phyloP scores from a whole-genome alignment of 1,140 invertebrate species.

The Paraescarpia echinospica region DNA sequence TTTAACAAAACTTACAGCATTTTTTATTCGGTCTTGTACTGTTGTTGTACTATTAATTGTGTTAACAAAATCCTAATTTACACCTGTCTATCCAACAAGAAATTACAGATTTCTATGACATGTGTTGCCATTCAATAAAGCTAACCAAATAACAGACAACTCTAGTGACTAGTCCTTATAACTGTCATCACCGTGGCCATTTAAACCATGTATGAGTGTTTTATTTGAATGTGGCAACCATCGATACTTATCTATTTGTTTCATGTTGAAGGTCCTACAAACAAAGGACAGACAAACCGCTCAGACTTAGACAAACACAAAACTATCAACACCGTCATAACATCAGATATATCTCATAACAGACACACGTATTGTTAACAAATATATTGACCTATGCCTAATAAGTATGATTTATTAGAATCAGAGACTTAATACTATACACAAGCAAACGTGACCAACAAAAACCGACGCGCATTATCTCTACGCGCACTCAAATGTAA shows the following conservation, averaged over 20 bases:
- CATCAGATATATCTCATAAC: neutral
- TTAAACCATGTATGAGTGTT: neutral
- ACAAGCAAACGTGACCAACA: neutral
- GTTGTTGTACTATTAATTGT: neutral
- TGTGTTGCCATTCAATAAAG: neutral
- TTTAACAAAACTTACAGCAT: no score
- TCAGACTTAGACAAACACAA: neutral
- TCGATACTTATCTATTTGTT: neutral
- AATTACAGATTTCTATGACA: neutral
- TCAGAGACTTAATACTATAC: neutral
- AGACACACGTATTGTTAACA: neutral
- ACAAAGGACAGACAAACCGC: neutral
- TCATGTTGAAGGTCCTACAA: neutral
- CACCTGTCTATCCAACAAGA: neutral
- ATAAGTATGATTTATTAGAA: neutral
- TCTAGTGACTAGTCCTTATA: neutral
- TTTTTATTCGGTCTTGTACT: no score
- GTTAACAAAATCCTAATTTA: neutral
- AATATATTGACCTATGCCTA: neutral
- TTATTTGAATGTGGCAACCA: neutral
- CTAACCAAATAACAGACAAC: neutral
- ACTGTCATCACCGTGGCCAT: neutral
- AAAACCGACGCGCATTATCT: neutral
- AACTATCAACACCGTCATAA: neutral
- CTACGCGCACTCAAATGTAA: neutral